Percentiles rank a stretch among this genome's conserved stretches.
Evolutionary conservation across 2,888 invertebrate genomes (phyloP).

Genomic region (Epirrhoe tristata): DNA sequence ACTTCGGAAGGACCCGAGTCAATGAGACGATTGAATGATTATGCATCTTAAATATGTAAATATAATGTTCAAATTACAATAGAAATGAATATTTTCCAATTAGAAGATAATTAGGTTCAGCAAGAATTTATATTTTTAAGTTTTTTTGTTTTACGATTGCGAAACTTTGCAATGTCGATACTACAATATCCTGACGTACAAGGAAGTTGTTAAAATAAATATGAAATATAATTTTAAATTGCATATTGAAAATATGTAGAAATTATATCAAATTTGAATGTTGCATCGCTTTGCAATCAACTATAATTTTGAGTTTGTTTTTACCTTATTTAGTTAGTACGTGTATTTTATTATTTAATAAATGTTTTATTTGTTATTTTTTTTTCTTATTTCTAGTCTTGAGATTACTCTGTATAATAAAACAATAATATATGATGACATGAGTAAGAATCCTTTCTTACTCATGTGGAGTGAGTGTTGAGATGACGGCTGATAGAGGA

Average conservation of each 20-base stretch:
- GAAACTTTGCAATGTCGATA: slow-evolving; percentile 38
- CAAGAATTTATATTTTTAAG: slow-evolving; percentile 45
- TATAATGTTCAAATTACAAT: slow-evolving; percentile 25
- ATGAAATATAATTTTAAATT: slow-evolving; percentile 23
- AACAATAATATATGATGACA: too few species aligned
- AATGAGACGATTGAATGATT: slow-evolving; percentile 26
- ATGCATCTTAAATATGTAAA: slow-evolving; percentile 17
- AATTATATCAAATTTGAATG: slow-evolving; percentile 16
- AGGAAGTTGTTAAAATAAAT: slow-evolving; percentile 7
- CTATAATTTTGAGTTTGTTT: slow-evolving; percentile 54
- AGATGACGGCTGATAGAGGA: too few species aligned
- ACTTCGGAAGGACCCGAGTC: slow-evolving; percentile 14
- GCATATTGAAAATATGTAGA: slow-evolving; percentile 13
- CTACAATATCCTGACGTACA: slow-evolving; percentile 4
- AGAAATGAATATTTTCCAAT: slow-evolving; percentile 36
- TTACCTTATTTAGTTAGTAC: slow-evolving; percentile 59
- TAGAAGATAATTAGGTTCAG: slow-evolving; percentile 23
- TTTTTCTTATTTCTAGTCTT: slow-evolving; percentile 56
- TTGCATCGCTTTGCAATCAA: slow-evolving; percentile 36
- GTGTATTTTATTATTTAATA: slow-evolving; percentile 60
- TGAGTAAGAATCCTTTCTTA: too few species aligned
- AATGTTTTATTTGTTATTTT: slow-evolving; percentile 64
- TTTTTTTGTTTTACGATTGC: slow-evolving; percentile 48
- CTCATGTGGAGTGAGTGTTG: too few species aligned
- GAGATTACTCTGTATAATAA: background rate